Base-by-base conservation (phyloP, 2,888 invertebrate genomes). In the Acanthosepion pharaonis region DNA sequence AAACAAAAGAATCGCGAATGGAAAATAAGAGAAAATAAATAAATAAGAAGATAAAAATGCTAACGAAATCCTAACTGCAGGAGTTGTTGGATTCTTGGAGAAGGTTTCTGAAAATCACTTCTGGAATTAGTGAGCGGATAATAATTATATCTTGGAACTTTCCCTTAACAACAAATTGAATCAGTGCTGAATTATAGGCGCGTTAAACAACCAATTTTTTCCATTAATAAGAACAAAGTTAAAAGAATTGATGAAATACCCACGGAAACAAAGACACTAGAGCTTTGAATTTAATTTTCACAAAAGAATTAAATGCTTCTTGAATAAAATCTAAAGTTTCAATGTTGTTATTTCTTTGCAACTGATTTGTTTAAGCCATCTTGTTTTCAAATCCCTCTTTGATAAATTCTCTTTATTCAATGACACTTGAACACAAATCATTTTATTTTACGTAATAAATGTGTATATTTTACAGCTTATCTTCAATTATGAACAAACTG, bases 121-220 rank as follows among this genome's bases (percentile, higher is more conserved):
- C 78, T 78, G n/a, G 78, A 78, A 78, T 78, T 78, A 78, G 78
- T 78, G 33, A 78, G 9, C 78, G n/a, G 78, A 78, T 78, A 78
- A 78, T 78, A 78, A 78, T 78, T 78, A 78, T 78, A 78, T 78
- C 78, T 78, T n/a, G n/a, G n/a, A 78, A 78, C 78, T 78, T n/a
- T 78, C 78, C n/a, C 78, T 78, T 78, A 2, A n/a, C 15, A n/a
- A 78, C 78, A 78, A 78, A 78, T 78, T 78, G 78, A 78, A 78
- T 78, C 78, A 78, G 78, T 33, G 78, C 78, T 78, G 78, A 78
- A n/a, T 78, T 78, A 78, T 78, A 78, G 78, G 15, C 78, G 78
- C 78, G 33, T 78, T 78, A 78, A 78, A 78, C 78, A 78, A 78
- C 78, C 78, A 78, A 28, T 78, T 78, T 78, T 78, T 78, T n/a